Evolutionary conservation across 2,113 vertebrate genomes (phyloP), one percentile per base, ranked within the genome.

Genomic region (Hippocampus mohnikei): DNA sequence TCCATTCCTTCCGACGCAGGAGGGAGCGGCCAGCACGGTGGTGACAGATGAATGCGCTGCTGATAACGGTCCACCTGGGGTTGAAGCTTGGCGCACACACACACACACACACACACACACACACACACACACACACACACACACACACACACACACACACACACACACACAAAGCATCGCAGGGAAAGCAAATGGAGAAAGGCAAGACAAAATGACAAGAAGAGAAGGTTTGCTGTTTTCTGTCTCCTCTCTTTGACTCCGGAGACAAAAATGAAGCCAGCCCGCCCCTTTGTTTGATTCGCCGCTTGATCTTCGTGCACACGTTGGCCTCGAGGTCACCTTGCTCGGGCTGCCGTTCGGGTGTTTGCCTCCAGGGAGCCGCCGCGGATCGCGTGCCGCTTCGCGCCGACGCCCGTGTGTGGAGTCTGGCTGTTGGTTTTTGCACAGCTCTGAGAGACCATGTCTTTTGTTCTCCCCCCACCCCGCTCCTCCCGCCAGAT

Each of bases 291-390:
- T 82, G 81, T 84, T 79, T 81, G 40, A 77, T 78, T 84, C 60
- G 64, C 79, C 48, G 50, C 68, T 90, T 84, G 82, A 82, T 89
- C 87, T 89, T 88, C 79, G 72, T 88, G 77, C 33, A 82, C 83
- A 78, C 11, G 75, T 81, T 91, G 88, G 91, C 91, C 91, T 90
- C 91, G 89, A 78, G 78, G 79, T 92, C 89, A 92, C 92, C 91
- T 93, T 92, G 91, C 82, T 82, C 81, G 81, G 85, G 82, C 79
- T 75, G 87, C 84, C 85, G 85, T 85, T 82, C 77, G 89, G 64
- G 82, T 53, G 42, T 85, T 85, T 69, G 42, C 86, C 89, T 80
- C 73, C 71, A 72, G 89, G 85, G 87, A 87, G 79, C 76, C 42
- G 85, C 84, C 40, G 15, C 79, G 59, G 75, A 67, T 52, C 73